These are phyloP conservation scores for Lasiommata megera DNA, from an alignment of 2,888 invertebrate genomes.

Conservation along the genomic window DNA sequence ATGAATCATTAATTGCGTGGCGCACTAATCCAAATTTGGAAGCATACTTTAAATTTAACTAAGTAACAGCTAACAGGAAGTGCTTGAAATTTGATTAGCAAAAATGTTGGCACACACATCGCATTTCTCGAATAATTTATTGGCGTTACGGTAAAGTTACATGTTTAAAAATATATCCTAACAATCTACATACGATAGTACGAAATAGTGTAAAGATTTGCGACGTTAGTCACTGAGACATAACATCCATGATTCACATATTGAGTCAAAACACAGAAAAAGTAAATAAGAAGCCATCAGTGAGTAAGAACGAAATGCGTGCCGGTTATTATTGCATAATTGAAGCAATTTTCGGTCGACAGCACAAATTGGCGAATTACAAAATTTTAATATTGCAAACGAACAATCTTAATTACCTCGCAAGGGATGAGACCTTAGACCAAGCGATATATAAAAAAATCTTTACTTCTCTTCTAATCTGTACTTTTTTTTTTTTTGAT, in stretches of 20 bases:
- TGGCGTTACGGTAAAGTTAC: neutral
- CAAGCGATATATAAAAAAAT: too few species aligned
- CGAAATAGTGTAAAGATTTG: constrained; percentile 42
- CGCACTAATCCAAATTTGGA: neutral
- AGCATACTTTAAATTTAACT: neutral
- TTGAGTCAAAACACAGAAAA: constrained; percentile 69
- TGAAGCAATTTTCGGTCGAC: constrained; percentile 25
- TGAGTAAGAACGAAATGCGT: constrained; percentile 50
- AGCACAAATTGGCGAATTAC: neutral
- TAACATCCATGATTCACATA: constrained; percentile 62
- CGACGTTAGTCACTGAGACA: constrained; percentile 62
- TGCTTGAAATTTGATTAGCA: neutral
- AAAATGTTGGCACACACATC: neutral
- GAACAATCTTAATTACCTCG: too few species aligned
- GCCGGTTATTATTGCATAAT: constrained; percentile 33
- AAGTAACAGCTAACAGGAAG: neutral
- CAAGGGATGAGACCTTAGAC: too few species aligned
- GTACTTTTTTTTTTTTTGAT: too few species aligned
- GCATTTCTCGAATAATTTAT: neutral
- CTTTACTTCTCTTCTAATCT: too few species aligned
- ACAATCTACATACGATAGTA: constrained; percentile 30
- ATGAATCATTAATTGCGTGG: neutral
- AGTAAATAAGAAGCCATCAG: constrained; percentile 48
- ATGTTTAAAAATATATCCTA: constrained; percentile 25
- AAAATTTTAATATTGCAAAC: neutral